These are phyloP conservation scores for Pollachius pollachius DNA, from an alignment of 2,113 vertebrate species.

Conservation along the genomic window DNA sequence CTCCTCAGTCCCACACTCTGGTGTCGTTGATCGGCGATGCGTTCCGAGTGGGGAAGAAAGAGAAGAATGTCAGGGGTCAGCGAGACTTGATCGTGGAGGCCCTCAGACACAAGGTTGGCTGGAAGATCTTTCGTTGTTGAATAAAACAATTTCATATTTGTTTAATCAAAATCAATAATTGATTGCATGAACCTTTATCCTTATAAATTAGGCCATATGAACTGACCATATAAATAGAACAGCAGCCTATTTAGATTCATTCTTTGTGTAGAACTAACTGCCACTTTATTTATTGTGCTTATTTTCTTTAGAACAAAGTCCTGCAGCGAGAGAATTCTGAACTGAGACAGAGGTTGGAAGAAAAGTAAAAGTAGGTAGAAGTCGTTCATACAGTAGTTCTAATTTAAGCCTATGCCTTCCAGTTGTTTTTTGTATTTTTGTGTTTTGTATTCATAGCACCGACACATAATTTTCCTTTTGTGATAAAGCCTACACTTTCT, in stretches of 20 bases:
- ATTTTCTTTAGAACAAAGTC: constrained; percentile 65
- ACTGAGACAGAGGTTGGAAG: constrained; percentile 60
- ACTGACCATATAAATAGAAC: too few relatives aligned
- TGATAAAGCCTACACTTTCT: not conserved
- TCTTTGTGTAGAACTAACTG: too few relatives aligned
- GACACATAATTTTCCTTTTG: too few relatives aligned
- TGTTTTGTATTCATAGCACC: too few relatives aligned
- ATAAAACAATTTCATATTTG: not conserved
- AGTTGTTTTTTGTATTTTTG: not conserved
- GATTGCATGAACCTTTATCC: not conserved
- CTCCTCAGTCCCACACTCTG: constrained; percentile 65
- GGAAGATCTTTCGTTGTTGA: too few relatives aligned
- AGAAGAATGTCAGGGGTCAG: constrained; percentile 31
- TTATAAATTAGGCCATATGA: too few relatives aligned
- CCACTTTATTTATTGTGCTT: not conserved
- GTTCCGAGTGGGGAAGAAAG: constrained; percentile 48
- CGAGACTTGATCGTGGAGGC: constrained; percentile 74
- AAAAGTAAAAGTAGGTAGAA: not conserved
- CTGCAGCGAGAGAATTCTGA: constrained; percentile 69
- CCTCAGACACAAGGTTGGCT: constrained; percentile 70
- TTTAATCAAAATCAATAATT: not conserved
- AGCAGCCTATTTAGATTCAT: too few relatives aligned
- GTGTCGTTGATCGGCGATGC: constrained; percentile 69
- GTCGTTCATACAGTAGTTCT: not conserved
- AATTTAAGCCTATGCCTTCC: too few relatives aligned